Evolutionary conservation across 1,140 invertebrate genomes (phyloP).

Genomic region (Tetramorium alpestre): DNA sequence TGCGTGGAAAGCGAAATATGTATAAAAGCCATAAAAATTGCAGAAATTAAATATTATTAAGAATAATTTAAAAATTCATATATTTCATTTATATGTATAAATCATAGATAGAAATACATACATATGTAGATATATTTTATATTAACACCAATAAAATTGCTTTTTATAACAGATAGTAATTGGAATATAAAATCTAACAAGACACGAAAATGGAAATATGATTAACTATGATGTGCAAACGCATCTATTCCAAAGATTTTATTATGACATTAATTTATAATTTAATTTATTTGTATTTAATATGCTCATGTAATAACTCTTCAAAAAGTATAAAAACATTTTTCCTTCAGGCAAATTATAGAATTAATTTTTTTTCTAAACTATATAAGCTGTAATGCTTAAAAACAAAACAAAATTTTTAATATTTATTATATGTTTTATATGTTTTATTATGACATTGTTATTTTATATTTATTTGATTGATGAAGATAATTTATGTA

Average conservation of each 20-base stretch:
- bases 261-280: not conserved
- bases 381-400: not conserved
- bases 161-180: not conserved
- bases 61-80: not conserved
- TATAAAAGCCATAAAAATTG: constrained; percentile 23
- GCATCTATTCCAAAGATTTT: not conserved
- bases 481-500: not conserved
- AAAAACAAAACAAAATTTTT: not conserved
- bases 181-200: not conserved
- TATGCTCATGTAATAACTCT: not conserved
- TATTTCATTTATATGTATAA: not conserved
- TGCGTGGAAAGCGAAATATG: not conserved
- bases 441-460: no score
- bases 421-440: not conserved
- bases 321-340: not conserved
- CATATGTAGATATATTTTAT: not conserved
- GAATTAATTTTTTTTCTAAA: not conserved
- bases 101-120: not conserved
- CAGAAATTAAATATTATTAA: not conserved
- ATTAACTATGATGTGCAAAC: not conserved
- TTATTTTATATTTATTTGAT: not conserved
- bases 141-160: not conserved
- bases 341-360: not conserved
- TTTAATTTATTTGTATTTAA: not conserved
- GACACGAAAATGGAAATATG: not conserved